Evolutionary conservation across 2,113 vertebrate genomes (phyloP).

Genomic region (Corythoichthys haematopterus): DNA sequence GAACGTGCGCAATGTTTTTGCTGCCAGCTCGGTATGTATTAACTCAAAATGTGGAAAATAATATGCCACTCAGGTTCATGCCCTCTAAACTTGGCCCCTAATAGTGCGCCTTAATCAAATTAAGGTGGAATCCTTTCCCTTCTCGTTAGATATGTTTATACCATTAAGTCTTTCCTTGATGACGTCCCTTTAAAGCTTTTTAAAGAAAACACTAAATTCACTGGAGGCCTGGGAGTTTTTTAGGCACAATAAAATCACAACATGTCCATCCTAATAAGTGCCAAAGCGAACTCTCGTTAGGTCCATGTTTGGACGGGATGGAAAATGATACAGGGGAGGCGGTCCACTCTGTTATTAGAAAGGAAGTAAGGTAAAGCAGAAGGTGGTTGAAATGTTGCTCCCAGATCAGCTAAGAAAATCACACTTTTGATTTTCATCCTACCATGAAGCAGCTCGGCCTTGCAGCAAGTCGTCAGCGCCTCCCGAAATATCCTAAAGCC

Average conservation of each 20-base stretch:
- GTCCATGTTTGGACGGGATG: constrained; percentile 34
- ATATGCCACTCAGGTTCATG: constrained; percentile 7
- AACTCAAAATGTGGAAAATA: constrained; percentile 24
- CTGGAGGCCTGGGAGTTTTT: neutral
- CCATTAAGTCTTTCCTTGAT: constrained; percentile 9
- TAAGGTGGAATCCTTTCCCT: neutral
- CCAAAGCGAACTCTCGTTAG: neutral
- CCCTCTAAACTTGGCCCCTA: constrained; percentile 6
- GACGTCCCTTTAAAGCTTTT: neutral
- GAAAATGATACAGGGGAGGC: constrained; percentile 40
- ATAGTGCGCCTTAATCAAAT: neutral
- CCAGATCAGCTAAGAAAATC: constrained; percentile 22
- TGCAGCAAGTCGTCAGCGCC: neutral
- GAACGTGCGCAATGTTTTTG: constrained; percentile 49
- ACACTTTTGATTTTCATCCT: constrained; percentile 15
- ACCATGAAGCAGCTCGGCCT: constrained; percentile 33
- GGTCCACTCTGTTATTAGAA: neutral
- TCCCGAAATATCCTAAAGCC: constrained; percentile 20
- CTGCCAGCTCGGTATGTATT: constrained; percentile 4
- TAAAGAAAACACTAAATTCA: neutral
- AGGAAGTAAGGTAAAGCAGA: neutral
- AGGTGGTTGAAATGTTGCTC: constrained; percentile 25
- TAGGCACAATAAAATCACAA: constrained; percentile 23
- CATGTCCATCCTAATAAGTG: constrained; percentile 44
- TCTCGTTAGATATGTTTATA: constrained; percentile 11